Percentiles rank a stretch among this genome's conserved stretches.
phyloP scores from a whole-genome alignment of 2,888 invertebrate genomes.

The Tipula confusa region DNA sequence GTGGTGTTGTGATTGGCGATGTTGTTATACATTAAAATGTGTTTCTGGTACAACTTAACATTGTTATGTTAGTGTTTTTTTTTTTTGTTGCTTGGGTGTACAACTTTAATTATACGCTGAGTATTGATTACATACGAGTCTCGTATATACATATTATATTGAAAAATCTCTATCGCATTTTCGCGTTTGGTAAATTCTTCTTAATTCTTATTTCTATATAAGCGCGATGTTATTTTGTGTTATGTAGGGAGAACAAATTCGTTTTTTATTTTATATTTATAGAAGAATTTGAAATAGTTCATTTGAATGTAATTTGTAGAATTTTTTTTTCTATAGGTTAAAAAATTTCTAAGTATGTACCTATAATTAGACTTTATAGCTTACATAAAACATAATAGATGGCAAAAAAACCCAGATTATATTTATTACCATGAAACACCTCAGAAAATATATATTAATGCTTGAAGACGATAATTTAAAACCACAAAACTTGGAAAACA shows the following conservation, averaged over 20 bases:
- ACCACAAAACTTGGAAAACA: background rate
- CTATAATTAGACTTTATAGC: background rate
- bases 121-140: slow-evolving; percentile 14
- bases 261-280: background rate
- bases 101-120: slow-evolving; percentile 6
- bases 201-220: background rate
- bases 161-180: background rate
- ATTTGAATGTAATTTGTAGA: background rate
- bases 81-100: background rate
- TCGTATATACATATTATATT: background rate
- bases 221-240: background rate
- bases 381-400: background rate
- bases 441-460: slow-evolving; percentile 13
- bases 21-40: slow-evolving; percentile 25
- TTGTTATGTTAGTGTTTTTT: background rate
- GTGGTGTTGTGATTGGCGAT: slow-evolving; percentile 20
- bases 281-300: background rate
- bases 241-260: background rate
- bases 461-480: slow-evolving; percentile 5
- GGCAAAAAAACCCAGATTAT: background rate
- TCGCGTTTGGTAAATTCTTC: background rate
- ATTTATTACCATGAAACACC: slow-evolving; percentile 14
- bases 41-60: slow-evolving; percentile 25
- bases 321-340: background rate
- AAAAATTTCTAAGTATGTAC: background rate